phyloP scores from a whole-genome alignment of 1,140 invertebrate genomes.

The Papilio aristodemus region DNA sequence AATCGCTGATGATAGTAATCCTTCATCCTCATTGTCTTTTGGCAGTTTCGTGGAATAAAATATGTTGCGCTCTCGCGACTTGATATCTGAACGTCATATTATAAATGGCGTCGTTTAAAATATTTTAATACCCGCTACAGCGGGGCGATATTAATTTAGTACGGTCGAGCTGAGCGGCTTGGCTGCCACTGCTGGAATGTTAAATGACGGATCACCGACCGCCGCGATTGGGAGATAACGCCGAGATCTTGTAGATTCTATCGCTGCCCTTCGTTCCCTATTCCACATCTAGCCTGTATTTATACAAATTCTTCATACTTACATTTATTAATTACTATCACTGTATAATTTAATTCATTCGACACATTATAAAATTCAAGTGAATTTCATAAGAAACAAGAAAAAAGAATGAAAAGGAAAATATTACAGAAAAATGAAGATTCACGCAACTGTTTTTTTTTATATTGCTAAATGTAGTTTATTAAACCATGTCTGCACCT shows the following conservation, averaged over 20 bases:
- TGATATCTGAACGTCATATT: slow-evolving; percentile 77
- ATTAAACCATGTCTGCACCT: too few species aligned
- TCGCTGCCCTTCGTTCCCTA: slow-evolving; percentile 43
- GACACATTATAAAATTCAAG: too few species aligned
- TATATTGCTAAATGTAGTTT: too few species aligned
- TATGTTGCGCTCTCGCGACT: slow-evolving; percentile 73
- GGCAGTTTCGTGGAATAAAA: slow-evolving; percentile 79
- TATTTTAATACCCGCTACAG: slow-evolving; percentile 79
- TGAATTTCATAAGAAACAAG: too few species aligned
- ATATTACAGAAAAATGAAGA: too few species aligned
- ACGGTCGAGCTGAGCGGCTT: slow-evolving; percentile 71
- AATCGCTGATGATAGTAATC: slow-evolving; percentile 76
- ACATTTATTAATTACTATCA: not conserved
- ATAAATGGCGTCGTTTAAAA: slow-evolving; percentile 79
- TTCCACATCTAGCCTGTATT: not conserved
- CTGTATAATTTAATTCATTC: too few species aligned
- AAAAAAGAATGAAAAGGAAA: too few species aligned
- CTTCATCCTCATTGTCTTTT: slow-evolving; percentile 80
- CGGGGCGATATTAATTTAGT: slow-evolving; percentile 78
- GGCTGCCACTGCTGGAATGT: slow-evolving; percentile 74
- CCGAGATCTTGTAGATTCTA: slow-evolving; percentile 63
- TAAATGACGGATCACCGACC: slow-evolving; percentile 77
- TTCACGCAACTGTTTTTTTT: too few species aligned
- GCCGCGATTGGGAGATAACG: slow-evolving; percentile 71
- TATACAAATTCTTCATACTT: slow-evolving; percentile 2